phyloP scores from a whole-genome alignment of 2,113 vertebrate genomes.

The Epinephelus moara region DNA sequence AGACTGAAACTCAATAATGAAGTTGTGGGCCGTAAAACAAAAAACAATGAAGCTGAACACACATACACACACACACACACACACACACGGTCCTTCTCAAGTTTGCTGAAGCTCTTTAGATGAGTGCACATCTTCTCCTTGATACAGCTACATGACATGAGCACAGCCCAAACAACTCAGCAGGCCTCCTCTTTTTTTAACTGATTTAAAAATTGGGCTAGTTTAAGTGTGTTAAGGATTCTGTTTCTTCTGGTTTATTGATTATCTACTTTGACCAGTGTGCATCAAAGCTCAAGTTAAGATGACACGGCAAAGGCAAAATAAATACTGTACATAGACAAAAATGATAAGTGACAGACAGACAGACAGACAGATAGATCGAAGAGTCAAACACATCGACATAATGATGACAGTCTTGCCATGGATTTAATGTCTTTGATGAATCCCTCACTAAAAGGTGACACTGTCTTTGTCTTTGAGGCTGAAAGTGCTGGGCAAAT shows the following conservation, averaged over 20 bases:
- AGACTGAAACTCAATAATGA: no score
- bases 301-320: background rate
- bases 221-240: slow-evolving; percentile 40
- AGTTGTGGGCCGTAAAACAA: no score
- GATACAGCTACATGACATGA: slow-evolving; percentile 22
- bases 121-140: slow-evolving; percentile 42
- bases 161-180: slow-evolving; percentile 53
- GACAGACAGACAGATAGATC: background rate
- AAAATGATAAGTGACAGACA: background rate
- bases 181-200: slow-evolving; percentile 22
- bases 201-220: slow-evolving; percentile 58
- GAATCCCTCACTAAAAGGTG: slow-evolving; percentile 6
- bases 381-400: background rate
- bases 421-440: background rate
- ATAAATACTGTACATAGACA: background rate
- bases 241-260: slow-evolving; percentile 63
- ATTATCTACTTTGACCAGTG: slow-evolving; percentile 37
- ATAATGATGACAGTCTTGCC: background rate
- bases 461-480: background rate
- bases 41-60: no score
- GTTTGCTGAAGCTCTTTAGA: slow-evolving; percentile 44
- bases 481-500: background rate
- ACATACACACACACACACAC: no score
- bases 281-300: slow-evolving; percentile 34
- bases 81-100: background rate